Evolutionary conservation across 2,797 vertebrate species (phyloP).

Genomic region (Myripristis murdjan): DNA sequence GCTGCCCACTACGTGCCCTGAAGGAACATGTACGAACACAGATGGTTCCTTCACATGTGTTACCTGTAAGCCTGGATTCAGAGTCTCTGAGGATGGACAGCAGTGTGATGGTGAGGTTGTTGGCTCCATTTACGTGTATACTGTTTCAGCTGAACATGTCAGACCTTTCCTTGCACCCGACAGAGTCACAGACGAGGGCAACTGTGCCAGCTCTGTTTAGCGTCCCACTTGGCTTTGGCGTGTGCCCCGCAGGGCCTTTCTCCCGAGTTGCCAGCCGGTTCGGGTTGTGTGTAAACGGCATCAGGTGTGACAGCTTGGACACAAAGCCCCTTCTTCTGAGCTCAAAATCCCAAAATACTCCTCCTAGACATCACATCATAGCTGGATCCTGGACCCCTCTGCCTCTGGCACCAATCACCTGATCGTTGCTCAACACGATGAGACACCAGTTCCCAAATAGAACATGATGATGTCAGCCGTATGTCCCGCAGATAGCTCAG

Average conservation of each 20-base stretch:
- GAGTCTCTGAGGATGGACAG: slow-evolving; percentile 84
- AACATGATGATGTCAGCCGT: slow-evolving; percentile 72
- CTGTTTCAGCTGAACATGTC: slow-evolving; percentile 35
- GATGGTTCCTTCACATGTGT: slow-evolving; percentile 89
- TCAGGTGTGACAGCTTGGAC: slow-evolving; percentile 79
- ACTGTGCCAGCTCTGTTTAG: slow-evolving; percentile 37
- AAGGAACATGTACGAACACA: slow-evolving; percentile 88
- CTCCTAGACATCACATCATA: slow-evolving; percentile 83
- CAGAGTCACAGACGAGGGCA: slow-evolving; percentile 9
- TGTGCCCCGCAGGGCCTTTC: slow-evolving; percentile 82
- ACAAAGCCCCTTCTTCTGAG: slow-evolving; percentile 58
- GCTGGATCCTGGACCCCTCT: slow-evolving; percentile 63
- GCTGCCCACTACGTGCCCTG: slow-evolving; percentile 81
- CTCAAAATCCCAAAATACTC: slow-evolving; percentile 68
- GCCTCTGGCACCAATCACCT: slow-evolving; percentile 66
- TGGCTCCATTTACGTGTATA: slow-evolving; percentile 28
- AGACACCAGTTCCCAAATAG: slow-evolving; percentile 69
- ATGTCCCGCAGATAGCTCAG: slow-evolving; percentile 51
- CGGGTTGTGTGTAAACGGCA: slow-evolving; percentile 79
- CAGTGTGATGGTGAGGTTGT: slow-evolving; percentile 77
- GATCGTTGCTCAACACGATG: slow-evolving; percentile 69
- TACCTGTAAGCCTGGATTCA: slow-evolving; percentile 84
- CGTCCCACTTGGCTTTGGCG: slow-evolving; percentile 73
- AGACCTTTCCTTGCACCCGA: slow-evolving; percentile 16
- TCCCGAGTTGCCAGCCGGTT: slow-evolving; percentile 76